Conservation (phyloP, 2,888 invertebrate species). For the Watsonalla cultraria region DNA sequence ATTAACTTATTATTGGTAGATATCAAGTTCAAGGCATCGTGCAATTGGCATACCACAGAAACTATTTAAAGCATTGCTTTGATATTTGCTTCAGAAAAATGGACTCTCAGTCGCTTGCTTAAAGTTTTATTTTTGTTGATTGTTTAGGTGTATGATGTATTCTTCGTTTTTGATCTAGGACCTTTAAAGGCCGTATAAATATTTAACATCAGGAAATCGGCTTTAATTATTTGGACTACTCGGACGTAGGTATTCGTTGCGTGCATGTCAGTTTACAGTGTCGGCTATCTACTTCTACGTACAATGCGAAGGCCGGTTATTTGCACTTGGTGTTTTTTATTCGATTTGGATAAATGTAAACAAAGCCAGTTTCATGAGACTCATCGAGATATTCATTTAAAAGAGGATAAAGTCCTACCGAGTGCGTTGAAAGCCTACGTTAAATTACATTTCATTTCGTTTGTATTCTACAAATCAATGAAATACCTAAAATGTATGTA, state of each 20-base stretch:
- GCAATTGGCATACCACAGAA: conserved; percentile 32
- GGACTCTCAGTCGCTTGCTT: conserved; percentile 11
- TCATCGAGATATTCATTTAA: neutral
- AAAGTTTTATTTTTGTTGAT: conserved; percentile 31
- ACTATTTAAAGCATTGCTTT: conserved; percentile 25
- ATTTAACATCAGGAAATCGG: conserved; percentile 47
- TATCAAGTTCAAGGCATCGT: conserved; percentile 42
- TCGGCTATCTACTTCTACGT: conserved; percentile 32
- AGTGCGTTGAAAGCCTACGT: too few species aligned
- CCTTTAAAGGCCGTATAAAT: conserved; percentile 54
- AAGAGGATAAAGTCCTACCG: neutral
- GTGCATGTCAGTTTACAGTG: conserved; percentile 19
- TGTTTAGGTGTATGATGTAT: conserved; percentile 15
- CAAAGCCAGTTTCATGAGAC: conserved; percentile 9
- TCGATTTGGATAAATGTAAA: conserved; percentile 5
- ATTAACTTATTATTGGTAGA: conserved; percentile 15
- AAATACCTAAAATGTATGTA: neutral
- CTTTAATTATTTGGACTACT: conserved; percentile 50
- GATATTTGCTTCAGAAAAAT: conserved; percentile 12
- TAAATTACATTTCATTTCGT: neutral
- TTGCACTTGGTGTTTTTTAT: conserved; percentile 28
- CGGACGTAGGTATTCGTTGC: conserved; percentile 29
- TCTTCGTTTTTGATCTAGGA: conserved; percentile 49
- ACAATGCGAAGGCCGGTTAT: conserved; percentile 44
- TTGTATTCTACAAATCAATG: neutral